Percentiles rank a stretch among this genome's conserved stretches.
Evolutionary conservation across 2,113 vertebrate species (phyloP).

Genomic region (Trematomus loennbergii): DNA sequence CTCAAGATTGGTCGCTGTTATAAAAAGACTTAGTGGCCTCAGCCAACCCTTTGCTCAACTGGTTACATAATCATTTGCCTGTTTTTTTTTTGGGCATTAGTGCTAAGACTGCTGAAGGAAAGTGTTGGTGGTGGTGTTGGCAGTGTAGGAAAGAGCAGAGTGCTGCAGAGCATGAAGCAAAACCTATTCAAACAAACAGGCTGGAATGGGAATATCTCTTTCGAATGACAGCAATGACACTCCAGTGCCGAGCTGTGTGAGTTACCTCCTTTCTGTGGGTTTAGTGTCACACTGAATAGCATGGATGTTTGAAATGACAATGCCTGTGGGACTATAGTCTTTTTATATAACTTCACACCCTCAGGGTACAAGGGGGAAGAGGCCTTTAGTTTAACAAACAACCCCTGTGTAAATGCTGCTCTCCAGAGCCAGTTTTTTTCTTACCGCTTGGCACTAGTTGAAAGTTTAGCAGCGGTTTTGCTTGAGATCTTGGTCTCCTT

Average conservation of each 20-base stretch:
- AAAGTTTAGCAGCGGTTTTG: slow-evolving; percentile 98
- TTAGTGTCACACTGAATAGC: slow-evolving; percentile 45
- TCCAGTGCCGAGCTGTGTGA: slow-evolving; percentile 1
- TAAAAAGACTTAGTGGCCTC: slow-evolving; percentile 47
- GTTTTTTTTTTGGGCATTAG: slow-evolving; percentile 40
- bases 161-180: slow-evolving; percentile 8
- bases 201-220: slow-evolving; percentile 40
- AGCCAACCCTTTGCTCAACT: slow-evolving; percentile 50
- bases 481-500: slow-evolving; percentile 99
- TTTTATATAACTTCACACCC: slow-evolving; percentile 64
- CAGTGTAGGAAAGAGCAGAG: slow-evolving; percentile 15
- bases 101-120: slow-evolving; percentile 20
- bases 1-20: slow-evolving; percentile 42
- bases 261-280: slow-evolving; percentile 39
- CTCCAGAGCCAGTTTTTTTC: slow-evolving; percentile 12
- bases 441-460: slow-evolving; percentile 99
- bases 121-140: slow-evolving; percentile 29
- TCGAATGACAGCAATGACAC: slow-evolving; percentile 41
- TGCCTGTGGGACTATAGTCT: slow-evolving; percentile 48
- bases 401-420: slow-evolving; percentile 36
- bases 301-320: slow-evolving; percentile 64
- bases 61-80: slow-evolving; percentile 71
- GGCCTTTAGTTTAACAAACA: slow-evolving; percentile 62
- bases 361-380: slow-evolving; percentile 18
- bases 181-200: slow-evolving; percentile 39